Base-by-base conservation (phyloP, 2,797 vertebrate species). In the Oryzias dopingdopingensis region DNA sequence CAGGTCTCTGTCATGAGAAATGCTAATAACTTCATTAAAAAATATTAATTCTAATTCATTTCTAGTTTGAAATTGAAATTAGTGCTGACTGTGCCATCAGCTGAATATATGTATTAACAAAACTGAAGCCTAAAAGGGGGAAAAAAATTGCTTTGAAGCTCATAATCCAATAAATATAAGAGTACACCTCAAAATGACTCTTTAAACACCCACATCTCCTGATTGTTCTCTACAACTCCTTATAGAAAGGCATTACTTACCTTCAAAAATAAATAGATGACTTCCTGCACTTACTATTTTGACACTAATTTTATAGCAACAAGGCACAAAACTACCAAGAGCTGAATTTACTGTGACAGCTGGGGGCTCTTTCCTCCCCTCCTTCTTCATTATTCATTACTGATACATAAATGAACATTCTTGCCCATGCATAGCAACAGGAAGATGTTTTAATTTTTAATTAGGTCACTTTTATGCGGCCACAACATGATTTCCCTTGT, bases 1-100 rank as follows among this genome's bases (percentile, higher is more conserved):
- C 23, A 52, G 43, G 42, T 63, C 49, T 54, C 54, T 40, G 16
- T 16, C 2, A 37, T 29, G 64, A 57, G 12, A 77, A 60, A 65
- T 74, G 59, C 56, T 58, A 72, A 79, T 80, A 56, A 49, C 43
- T 45, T 71, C 5, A 73, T 80, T 67, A 52, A 72, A 72, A 53
- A 44, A 69, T 52, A 84, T 80, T 61, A 15, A 72, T 77, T 71
- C 52, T 46, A 78, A 66, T 76, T 15, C 41, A 32, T 73, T 76
- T 76, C 66, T 22, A 12, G 14, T 67, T 62, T 65, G 13, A 52
- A 61, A 61, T 56, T 4, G 48, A 59, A 63, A 56, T 53, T 60
- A 43, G 37, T 51, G 59, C 49, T 67, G 57, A 65, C 54, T 64
- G 50, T 47, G 26, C 26, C 49, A 54, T 58, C 52, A 64, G 51